These are phyloP conservation scores for Monopis laevigella DNA, from an alignment of 2,888 invertebrate genomes.

Conservation along the genomic window DNA sequence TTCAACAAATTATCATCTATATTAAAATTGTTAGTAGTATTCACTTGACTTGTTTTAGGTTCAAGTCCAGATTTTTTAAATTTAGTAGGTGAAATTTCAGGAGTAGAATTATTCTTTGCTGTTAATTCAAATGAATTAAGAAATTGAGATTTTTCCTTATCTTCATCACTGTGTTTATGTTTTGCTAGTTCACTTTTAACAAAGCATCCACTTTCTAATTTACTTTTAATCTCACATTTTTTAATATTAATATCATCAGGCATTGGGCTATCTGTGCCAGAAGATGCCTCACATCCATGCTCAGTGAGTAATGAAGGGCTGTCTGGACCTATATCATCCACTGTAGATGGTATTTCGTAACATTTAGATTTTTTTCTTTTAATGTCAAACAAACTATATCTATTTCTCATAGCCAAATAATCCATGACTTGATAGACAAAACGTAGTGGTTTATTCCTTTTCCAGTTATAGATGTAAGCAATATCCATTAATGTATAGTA, in stretches of 20 bases:
- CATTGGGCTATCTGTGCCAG: constrained; percentile 58
- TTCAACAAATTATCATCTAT: constrained; percentile 38
- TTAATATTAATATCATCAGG: constrained; percentile 41
- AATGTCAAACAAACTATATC: constrained; percentile 61
- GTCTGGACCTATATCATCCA: constrained; percentile 43
- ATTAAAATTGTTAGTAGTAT: no score
- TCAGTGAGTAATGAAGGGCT: constrained; percentile 48
- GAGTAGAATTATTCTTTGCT: constrained; percentile 57
- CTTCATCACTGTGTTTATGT: constrained; percentile 48
- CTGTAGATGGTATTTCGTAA: no score
- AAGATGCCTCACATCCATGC: constrained; percentile 51
- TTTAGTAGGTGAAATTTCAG: constrained; percentile 36
- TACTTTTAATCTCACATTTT: constrained; percentile 21
- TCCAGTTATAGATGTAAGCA: constrained; percentile 96
- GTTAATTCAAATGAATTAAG: constrained; percentile 77
- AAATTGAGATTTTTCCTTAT: constrained; percentile 77
- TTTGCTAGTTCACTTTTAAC: constrained; percentile 14
- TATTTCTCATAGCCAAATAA: constrained; percentile 61
- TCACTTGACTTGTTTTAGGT: no score
- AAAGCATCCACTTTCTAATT: constrained; percentile 24
- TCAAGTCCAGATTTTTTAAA: no score
- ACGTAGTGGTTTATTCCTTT: constrained; percentile 82
- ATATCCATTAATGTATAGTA: constrained; percentile 94
- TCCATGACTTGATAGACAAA: constrained; percentile 78
- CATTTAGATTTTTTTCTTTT: constrained; percentile 52